Conservation (phyloP, 2,888 invertebrate species). For the Drosophila stalkeri region DNA sequence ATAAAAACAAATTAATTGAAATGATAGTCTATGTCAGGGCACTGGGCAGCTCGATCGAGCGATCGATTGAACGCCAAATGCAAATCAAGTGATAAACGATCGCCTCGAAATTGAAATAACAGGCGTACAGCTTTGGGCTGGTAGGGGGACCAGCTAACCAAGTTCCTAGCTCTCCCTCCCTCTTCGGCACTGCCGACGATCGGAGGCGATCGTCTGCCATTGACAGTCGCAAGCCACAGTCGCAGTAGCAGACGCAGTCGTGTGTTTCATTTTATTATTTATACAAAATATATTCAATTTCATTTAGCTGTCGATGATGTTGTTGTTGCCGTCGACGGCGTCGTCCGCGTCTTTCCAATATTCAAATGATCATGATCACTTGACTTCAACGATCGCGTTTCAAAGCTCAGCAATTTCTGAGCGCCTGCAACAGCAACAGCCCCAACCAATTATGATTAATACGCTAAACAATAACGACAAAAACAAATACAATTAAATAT, state of each 20-base stretch:
- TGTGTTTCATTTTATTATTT: conserved; percentile 59
- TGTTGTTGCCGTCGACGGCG: conserved; percentile 18
- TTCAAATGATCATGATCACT: conserved; percentile 73
- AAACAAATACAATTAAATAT: conserved; percentile 33
- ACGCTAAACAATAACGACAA: conserved; percentile 28
- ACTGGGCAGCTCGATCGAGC: conserved; percentile 18
- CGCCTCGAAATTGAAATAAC: conserved; percentile 79
- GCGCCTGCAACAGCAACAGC: conserved; percentile 60
- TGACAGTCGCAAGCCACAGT: conserved; percentile 32
- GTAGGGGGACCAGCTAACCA: conserved; percentile 53
- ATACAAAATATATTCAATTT: conserved; percentile 77
- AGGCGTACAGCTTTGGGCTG: conserved; percentile 77
- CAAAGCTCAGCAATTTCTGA: conserved; percentile 57
- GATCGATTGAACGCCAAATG: conserved; percentile 58
- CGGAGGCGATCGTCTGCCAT: conserved; percentile 64
- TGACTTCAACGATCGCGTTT: conserved; percentile 53
- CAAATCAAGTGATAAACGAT: conserved; percentile 83
- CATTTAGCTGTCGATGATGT: conserved; percentile 49
- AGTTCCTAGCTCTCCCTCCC: conserved; percentile 20
- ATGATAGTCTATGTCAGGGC: conserved; percentile 21
- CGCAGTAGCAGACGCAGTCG: conserved; percentile 26
- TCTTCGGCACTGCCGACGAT: conserved; percentile 16
- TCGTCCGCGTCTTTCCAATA: conserved; percentile 60
- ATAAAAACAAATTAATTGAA: conserved; percentile 7
- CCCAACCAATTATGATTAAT: conserved; percentile 59